Conservation (phyloP, 1,140 invertebrate species). For the Intoshia linei region DNA sequence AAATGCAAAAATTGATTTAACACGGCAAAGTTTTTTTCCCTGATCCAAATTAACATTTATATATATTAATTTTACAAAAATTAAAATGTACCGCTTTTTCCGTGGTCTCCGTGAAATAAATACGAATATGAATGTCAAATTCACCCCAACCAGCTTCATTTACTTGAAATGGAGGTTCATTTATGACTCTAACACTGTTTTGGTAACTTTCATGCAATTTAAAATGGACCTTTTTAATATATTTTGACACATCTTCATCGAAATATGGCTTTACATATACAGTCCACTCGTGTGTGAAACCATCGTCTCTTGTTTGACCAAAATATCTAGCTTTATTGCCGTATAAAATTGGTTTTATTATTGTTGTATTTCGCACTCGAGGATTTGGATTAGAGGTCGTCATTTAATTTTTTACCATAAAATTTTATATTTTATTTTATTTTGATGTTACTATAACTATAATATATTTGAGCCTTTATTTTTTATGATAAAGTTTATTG, state of each 20-base stretch:
- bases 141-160: slow-evolving; percentile 98
- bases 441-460: too few relatives aligned
- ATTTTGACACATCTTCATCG: slow-evolving; percentile 52
- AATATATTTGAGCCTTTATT: too few relatives aligned
- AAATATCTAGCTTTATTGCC: slow-evolving; percentile 77
- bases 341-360: slow-evolving; percentile 79
- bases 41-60: not conserved
- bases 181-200: slow-evolving; percentile 50
- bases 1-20: too few relatives aligned
- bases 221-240: slow-evolving; percentile 81
- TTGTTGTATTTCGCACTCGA: too few relatives aligned
- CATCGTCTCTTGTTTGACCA: slow-evolving; percentile 84
- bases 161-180: slow-evolving; percentile 76
- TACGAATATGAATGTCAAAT: slow-evolving; percentile 90
- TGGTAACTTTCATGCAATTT: slow-evolving; percentile 86
- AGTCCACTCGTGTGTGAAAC: slow-evolving; percentile 93
- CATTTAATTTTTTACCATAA: too few relatives aligned
- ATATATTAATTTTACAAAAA: slow-evolving; percentile 2
- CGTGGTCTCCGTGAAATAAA: slow-evolving; percentile 81
- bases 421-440: too few relatives aligned
- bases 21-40: too few relatives aligned
- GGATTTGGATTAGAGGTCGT: too few relatives aligned
- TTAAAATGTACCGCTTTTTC: slow-evolving; percentile 45
- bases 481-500: too few relatives aligned
- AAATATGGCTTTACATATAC: slow-evolving; percentile 73